A percentile compares a stretch with the other conserved stretches of the same genome.
These are phyloP conservation scores for Australoheros facetus DNA, from an alignment of 2,797 vertebrate species.

Conservation along the genomic window DNA sequence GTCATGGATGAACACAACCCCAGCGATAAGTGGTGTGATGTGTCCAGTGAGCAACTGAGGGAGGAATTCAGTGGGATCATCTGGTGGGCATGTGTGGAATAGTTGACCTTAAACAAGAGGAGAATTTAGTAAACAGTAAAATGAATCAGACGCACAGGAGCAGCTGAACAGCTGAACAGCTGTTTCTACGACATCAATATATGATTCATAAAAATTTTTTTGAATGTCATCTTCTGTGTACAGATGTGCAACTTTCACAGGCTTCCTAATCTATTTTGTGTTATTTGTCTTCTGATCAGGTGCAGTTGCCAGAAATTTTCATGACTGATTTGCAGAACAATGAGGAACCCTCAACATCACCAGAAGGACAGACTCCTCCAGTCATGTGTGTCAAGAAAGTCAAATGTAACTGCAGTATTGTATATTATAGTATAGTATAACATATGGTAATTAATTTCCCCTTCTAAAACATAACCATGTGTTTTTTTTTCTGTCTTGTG, in stretches of 20 bases:
- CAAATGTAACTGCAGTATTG: background rate
- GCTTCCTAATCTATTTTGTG: slow-evolving; percentile 26
- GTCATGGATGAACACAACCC: background rate
- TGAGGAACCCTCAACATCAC: background rate
- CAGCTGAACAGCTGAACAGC: background rate
- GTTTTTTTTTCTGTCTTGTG: background rate
- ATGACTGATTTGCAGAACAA: slow-evolving; percentile 7
- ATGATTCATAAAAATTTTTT: slow-evolving; percentile 16
- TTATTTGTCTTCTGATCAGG: slow-evolving; percentile 33
- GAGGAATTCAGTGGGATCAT: background rate
- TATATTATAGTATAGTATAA: background rate
- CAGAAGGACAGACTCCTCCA: background rate
- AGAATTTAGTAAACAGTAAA: slow-evolving; percentile 9
- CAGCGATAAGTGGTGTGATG: background rate
- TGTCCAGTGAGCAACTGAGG: background rate
- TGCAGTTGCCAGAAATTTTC: slow-evolving; percentile 9
- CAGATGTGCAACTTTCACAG: slow-evolving; percentile 13
- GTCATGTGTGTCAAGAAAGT: background rate
- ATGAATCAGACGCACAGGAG: slow-evolving; percentile 16
- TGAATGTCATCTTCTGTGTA: slow-evolving; percentile 5
- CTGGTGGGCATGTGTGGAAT: slow-evolving; percentile 43
- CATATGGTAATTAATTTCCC: background rate
- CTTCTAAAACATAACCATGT: background rate
- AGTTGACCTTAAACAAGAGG: background rate
- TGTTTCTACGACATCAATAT: slow-evolving; percentile 27